Evolutionary conservation across 2,888 invertebrate species (phyloP), one percentile per base, ranked within the genome.

Genomic region (Didymodactylos carnosus): DNA sequence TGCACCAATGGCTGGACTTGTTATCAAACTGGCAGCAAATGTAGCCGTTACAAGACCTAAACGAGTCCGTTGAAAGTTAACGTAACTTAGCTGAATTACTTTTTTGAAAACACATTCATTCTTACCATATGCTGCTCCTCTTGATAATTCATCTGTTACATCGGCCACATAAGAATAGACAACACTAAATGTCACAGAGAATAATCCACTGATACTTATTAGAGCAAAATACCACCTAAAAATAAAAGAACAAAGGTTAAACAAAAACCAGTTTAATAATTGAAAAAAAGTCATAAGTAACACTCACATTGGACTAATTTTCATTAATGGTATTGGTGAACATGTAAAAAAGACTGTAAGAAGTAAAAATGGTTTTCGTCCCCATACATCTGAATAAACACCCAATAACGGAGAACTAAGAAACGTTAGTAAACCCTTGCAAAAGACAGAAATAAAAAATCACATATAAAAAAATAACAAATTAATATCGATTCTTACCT

Each of bases 141-240:
- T 87, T 83, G 95, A 94, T 80, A 90, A 91, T 81, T 95, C 93
- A 79, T 94, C 92, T 41, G 98, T 99, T 73, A 99, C 94, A 85
- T 98, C 98, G 49, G 98, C 97, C 77, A 98, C 98, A 85, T 98
- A 99, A 72, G 98, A 97, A 86, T 98, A 94, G 75, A 98, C 95
- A 75, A 98, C 95, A 79, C 94, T 94, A 86, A 98, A 98, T 71
- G 98, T 98, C 77, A 98, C 98, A 73, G 97, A 93, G 85, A 98
- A 98, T 78, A 97, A 91, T 76, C 98, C 98, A 79, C 94, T 94
- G 83, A 98, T 92, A 82, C 94, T 94, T 86, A 97, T 93, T 90
- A 97, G 91, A 75, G 95, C 94, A 85, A 98, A 98, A 85, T 97
- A 98, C 94, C 94, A 95, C 62, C 62, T 62, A 62, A 35, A 25